Evolutionary conservation across 2,888 invertebrate genomes (phyloP), one percentile per base, ranked within the genome.

Genomic region (Ephialtes manifestator): DNA sequence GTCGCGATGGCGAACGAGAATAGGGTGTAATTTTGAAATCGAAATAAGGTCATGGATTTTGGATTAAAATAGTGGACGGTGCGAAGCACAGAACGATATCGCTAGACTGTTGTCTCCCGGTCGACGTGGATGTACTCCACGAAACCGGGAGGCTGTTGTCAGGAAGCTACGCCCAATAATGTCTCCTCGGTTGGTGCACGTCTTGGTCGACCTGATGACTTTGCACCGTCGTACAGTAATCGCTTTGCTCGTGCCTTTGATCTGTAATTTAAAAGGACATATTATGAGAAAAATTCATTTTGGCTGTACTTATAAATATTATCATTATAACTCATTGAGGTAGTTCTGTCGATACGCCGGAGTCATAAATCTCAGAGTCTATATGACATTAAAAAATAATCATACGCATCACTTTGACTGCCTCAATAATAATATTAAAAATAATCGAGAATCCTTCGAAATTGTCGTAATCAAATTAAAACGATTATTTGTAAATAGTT

Each of bases 51-150:
- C 83, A 18, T 24, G 28, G 24, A 81, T 87, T 83, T 88, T 81
- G 84, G 87, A 84, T 88, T 85, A 87, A 88, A 87, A 90, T 89
- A 90, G 83, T 92, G 93, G 93, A 93, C 93, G 93, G 93, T 92
- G 92, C 85, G 79, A 92, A 92, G 89, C 90, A 89, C 88, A 89
- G 87, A 90, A 89, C 89, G 89, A 88, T 91, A 86, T 80, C 82
- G 83, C 90, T 94, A 94, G 87, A 98, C 98, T 92, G 98, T 98
- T 94, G 98, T 98, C 95, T 98, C 98, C 94, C 98, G 97, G 95
- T 98, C 98, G 95, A 98, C 97, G 95, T 98, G 97, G 94, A 98
- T 98, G 95, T 97, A 98, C 94, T 98, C 98, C 96, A 98, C 98
- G 95, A 97, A 97, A 95, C 97, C 94, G 93, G 94, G 97, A 94